Evolutionary conservation across 2,113 vertebrate genomes (phyloP).

Genomic region (Neodon shergylaensis): DNA sequence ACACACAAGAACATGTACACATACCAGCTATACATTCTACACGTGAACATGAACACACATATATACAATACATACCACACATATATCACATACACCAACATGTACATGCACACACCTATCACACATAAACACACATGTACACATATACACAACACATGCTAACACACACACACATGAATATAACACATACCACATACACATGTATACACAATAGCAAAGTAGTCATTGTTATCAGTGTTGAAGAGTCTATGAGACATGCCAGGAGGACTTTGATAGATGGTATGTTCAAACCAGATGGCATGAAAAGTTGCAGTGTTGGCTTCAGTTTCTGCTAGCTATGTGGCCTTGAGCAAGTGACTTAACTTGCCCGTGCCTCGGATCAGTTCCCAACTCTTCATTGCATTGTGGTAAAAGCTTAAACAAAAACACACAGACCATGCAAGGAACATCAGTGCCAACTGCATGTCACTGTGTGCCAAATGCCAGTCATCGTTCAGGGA

Average conservation of each 20-base stretch:
- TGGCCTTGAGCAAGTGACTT: neutral
- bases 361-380: neutral
- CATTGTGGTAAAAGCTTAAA: neutral
- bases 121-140: neutral
- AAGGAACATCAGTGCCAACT: rapidly evolving
- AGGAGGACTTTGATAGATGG: too few relatives aligned
- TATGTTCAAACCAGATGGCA: neutral
- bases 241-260: neutral
- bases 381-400: neutral
- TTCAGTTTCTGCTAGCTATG: neutral
- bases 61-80: too few relatives aligned
- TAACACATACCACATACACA: neutral
- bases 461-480: rapidly evolving
- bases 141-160: neutral
- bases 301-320: neutral
- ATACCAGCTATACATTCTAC: neutral
- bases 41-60: neutral
- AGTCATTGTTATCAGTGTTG: neutral
- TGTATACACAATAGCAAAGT: neutral
- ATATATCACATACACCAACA: neutral
- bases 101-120: neutral
- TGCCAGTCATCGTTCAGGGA: rapidly evolving
- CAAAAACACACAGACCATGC: rapidly evolving
- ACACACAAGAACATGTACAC: neutral
- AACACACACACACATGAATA: neutral